Base-by-base conservation (phyloP, 1,140 invertebrate species). In the Vollenhovia emeryi region DNA sequence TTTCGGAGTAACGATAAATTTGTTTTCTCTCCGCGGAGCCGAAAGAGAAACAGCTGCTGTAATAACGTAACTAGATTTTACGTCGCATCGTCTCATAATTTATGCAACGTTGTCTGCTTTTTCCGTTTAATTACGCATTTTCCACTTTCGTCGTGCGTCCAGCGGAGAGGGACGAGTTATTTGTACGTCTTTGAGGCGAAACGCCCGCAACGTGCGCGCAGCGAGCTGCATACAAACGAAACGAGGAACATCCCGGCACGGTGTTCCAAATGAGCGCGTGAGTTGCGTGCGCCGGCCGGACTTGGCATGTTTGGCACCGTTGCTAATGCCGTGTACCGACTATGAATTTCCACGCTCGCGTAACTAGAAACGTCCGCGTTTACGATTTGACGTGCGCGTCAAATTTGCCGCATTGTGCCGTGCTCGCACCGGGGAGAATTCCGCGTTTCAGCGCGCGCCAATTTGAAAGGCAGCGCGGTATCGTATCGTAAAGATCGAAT, bases 401-500 rank as follows among this genome's bases (percentile, higher is more conserved):
- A 40, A 64, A 33, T 36, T 24, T 50, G 52, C 33, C 40, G 36
- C 36, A 76, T 48, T 18, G 55, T 60, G 15, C 57, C 18, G 43
- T 18, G 33, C 18, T 40, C 30, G 8, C 69, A 1, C 15, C 6
- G 73, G 6, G 13, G n/a, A n/a, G n/a, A n/a, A n/a, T n/a, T n/a
- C n/a, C n/a, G 13, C 43, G 57, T 7, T 15, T 24, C 24, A 64
- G 52, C 2, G n/a, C 64, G 66, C 52, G 83, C 57, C 45, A 84
- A 64, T 55, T 85, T 73, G 80, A 48, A 73, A 69, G 84, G 33
- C 33, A 71, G 24, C 48, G 52, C 48, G 55, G 48, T 57, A 87
- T 48, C 86, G 59, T 30, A 30, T 5, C 3, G 3, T 36, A 36
- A 36, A 36, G n/a, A n/a, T n/a, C n/a, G n/a, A n/a, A n/a, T n/a